Percentiles rank a stretch among this genome's conserved stretches.
Evolutionary conservation across 2,113 vertebrate genomes (phyloP).

Genomic region (Oreochromis niloticus): DNA sequence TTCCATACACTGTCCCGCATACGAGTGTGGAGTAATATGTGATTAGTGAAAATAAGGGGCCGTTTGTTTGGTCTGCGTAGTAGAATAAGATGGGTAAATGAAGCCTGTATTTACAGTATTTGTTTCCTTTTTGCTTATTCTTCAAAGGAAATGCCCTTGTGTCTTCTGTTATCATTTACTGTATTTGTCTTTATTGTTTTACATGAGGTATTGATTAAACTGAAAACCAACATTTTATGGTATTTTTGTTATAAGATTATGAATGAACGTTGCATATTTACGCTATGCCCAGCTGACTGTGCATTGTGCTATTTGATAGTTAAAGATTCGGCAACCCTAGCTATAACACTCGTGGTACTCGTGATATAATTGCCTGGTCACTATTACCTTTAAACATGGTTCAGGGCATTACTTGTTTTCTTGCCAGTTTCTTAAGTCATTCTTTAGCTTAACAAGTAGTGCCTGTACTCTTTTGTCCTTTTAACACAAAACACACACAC

Average conservation of each 20-base stretch:
- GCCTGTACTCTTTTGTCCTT: neutral
- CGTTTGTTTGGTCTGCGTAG: neutral
- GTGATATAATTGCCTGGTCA: neutral
- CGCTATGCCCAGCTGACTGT: neutral
- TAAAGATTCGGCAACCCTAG: neutral
- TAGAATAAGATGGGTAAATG: neutral
- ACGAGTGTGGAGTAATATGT: neutral
- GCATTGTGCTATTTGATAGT: neutral
- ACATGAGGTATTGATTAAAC: neutral
- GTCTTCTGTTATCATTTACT: neutral
- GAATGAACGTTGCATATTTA: neutral
- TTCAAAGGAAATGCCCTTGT: neutral
- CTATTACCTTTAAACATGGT: neutral
- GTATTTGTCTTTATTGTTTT: neutral
- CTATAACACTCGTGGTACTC: neutral
- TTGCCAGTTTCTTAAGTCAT: neutral
- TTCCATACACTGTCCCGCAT: neutral
- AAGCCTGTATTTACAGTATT: neutral
- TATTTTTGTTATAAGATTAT: neutral
- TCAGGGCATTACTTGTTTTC: neutral
- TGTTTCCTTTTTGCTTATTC: neutral
- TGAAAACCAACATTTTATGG: neutral
- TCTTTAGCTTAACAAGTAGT: neutral
- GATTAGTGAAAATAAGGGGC: neutral
- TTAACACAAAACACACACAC: neutral